phyloP scores from a whole-genome alignment of 2,888 invertebrate species.

The Cyclophora punctaria region DNA sequence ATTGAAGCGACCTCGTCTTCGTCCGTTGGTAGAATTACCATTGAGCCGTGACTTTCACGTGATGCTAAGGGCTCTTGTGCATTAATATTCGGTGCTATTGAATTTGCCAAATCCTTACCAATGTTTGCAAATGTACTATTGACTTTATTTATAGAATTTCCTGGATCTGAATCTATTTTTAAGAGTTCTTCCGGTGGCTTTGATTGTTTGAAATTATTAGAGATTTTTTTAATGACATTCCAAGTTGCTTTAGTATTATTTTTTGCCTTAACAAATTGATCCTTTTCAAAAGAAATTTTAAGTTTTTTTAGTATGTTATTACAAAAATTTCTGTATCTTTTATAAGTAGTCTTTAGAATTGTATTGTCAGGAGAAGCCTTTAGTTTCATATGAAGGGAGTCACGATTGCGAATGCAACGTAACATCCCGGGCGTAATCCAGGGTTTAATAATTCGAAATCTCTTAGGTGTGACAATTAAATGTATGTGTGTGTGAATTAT shows the following conservation, averaged over 20 bases:
- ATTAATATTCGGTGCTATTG: neutral
- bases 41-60: neutral
- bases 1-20: slow-evolving; percentile 5
- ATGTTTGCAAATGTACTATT: slow-evolving; percentile 6
- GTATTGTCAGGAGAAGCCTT: slow-evolving; percentile 7
- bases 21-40: slow-evolving; percentile 2
- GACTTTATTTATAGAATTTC: neutral
- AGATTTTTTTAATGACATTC: slow-evolving; percentile 9
- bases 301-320: slow-evolving; percentile 16
- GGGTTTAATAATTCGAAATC: slow-evolving; percentile 9
- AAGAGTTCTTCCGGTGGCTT: neutral
- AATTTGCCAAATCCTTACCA: neutral
- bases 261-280: slow-evolving; percentile 4
- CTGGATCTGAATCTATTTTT: neutral
- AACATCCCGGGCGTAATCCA: slow-evolving; percentile 17
- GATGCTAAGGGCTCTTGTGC: neutral
- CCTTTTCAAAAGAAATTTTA: slow-evolving; percentile 13
- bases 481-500: slow-evolving; percentile 1
- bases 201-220: neutral
- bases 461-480: neutral
- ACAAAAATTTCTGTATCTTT: slow-evolving; percentile 19
- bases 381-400: slow-evolving; percentile 8
- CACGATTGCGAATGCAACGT: slow-evolving; percentile 17
- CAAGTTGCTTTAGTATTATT: slow-evolving; percentile 9
- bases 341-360: slow-evolving; percentile 9